A percentile compares a stretch with the other conserved stretches of the same genome.
phyloP scores from a whole-genome alignment of 1,140 invertebrate genomes.

The Listronotus oregonensis region DNA sequence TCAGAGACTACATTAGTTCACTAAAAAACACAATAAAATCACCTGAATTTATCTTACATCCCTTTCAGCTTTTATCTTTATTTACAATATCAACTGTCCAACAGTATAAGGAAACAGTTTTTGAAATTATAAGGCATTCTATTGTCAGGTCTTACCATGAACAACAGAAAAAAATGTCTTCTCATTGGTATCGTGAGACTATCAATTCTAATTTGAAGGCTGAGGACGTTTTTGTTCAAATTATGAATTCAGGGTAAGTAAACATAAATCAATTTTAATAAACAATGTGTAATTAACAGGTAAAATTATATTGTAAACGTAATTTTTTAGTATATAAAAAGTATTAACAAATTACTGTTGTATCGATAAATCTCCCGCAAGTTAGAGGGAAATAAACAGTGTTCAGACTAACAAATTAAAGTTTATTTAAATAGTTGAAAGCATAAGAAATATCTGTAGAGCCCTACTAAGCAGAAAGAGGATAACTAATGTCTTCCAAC shows the following conservation, averaged over 20 bases:
- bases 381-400: no score
- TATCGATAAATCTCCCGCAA: no score
- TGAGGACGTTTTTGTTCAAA: constrained; percentile 56
- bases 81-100: constrained; percentile 57
- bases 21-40: constrained; percentile 58
- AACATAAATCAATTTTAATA: background rate
- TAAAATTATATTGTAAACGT: no score
- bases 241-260: constrained; percentile 61
- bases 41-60: constrained; percentile 61
- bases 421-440: no score
- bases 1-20: constrained; percentile 60
- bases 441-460: no score
- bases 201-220: constrained; percentile 51
- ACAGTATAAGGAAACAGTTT: constrained; percentile 59
- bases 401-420: no score
- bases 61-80: constrained; percentile 62
- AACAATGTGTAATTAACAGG: no score
- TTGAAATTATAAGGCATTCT: constrained; percentile 59
- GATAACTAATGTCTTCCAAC: no score
- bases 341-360: no score
- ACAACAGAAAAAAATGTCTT: constrained; percentile 57
- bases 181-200: constrained; percentile 61
- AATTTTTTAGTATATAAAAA: no score
- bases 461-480: no score
- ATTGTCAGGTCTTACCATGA: constrained; percentile 58